Percentiles rank a stretch among this genome's conserved stretches.
phyloP scores from a whole-genome alignment of 2,797 vertebrate species.

The Anguilla marmorata region DNA sequence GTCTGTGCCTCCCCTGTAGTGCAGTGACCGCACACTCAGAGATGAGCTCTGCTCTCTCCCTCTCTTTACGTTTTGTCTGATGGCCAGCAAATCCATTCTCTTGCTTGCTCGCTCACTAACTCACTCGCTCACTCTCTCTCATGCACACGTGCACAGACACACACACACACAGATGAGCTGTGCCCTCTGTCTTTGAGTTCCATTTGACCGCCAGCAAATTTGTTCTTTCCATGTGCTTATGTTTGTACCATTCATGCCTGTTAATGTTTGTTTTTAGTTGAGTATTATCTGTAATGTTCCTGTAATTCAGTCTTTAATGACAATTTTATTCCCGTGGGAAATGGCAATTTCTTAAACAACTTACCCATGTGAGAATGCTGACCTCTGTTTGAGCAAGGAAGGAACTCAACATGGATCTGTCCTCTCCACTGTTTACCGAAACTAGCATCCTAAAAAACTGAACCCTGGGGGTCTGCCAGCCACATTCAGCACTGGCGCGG shows the following conservation, averaged over 20 bases:
- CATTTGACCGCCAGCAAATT: no score
- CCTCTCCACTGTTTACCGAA: neutral
- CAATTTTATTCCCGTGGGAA: slow-evolving; percentile 8
- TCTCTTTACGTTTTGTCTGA: no score
- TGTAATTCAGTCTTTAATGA: neutral
- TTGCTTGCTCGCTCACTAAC: no score
- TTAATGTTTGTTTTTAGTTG: neutral
- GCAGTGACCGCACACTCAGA: no score
- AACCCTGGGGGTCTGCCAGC: neutral
- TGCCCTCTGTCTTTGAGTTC: no score
- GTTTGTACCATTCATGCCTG: neutral
- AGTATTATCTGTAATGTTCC: neutral
- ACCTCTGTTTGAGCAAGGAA: neutral
- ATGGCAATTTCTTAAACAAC: neutral
- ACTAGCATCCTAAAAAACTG: neutral
- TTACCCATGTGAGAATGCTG: neutral
- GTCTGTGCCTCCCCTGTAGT: no score
- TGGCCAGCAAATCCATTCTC: no score
- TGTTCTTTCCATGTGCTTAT: neutral
- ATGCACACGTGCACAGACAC: no score
- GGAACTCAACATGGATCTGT: neutral
- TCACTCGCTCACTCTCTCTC: no score
- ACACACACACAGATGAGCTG: no score
- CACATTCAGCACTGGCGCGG: neutral
- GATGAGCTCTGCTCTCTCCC: no score